These are phyloP conservation scores for Punctoribates punctum DNA, from an alignment of 2,888 invertebrate species.

Conservation along the genomic window DNA sequence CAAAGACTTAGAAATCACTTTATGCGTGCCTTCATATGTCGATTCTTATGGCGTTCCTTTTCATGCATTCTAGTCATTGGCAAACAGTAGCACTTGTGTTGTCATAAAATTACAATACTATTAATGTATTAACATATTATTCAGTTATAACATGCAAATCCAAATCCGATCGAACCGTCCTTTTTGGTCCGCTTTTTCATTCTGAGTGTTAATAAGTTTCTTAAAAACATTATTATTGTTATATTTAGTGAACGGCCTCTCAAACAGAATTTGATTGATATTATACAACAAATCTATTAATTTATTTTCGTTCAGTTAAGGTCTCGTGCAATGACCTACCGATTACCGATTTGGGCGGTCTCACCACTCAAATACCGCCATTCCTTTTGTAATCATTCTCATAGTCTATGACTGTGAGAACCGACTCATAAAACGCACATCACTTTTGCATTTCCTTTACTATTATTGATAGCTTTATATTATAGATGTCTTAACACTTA, in stretches of 20 bases:
- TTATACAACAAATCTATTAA: slow-evolving; percentile 34
- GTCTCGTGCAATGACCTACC: slow-evolving; percentile 20
- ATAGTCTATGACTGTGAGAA: not conserved
- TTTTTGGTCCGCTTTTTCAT: not conserved
- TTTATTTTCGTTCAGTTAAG: slow-evolving; percentile 2
- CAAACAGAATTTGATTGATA: slow-evolving; percentile 31
- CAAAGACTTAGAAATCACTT: not conserved
- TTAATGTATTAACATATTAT: not conserved
- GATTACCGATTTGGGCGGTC: slow-evolving; percentile 38
- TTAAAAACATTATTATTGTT: not conserved
- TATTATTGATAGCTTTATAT: not conserved
- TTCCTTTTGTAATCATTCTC: not conserved
- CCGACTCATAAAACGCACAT: not conserved
- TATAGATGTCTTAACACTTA: not conserved
- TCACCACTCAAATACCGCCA: slow-evolving; percentile 21
- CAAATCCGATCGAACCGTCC: not conserved
- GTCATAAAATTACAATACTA: not conserved
- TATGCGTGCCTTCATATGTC: slow-evolving; percentile 21
- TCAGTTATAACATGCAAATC: not conserved
- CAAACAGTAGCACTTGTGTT: slow-evolving; percentile 21
- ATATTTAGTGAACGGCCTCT: not conserved
- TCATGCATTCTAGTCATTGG: slow-evolving; percentile 23
- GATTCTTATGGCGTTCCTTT: slow-evolving; percentile 1
- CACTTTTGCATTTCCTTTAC: slow-evolving; percentile 13
- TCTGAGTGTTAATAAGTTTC: slow-evolving; percentile 13